Conservation (phyloP, 2,113 vertebrate genomes). For the Silurus asotus region DNA sequence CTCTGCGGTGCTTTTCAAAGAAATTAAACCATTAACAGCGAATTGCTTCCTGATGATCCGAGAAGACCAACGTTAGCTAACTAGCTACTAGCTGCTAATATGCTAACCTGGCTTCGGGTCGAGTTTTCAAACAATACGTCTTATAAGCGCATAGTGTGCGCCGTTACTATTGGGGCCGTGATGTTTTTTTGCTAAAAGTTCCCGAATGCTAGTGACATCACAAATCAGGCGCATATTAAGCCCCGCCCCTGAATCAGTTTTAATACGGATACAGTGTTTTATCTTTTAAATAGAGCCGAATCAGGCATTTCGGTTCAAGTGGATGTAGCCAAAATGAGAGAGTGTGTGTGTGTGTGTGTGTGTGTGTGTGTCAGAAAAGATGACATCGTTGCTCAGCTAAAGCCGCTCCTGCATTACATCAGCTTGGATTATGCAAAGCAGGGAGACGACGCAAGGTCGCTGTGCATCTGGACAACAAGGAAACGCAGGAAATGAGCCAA, state of each 20-base stretch:
- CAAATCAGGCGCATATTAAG: neutral
- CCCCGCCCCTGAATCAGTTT: neutral
- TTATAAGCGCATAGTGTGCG: too few relatives aligned
- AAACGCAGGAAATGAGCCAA: slow-evolving; percentile 50
- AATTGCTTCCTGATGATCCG: neutral
- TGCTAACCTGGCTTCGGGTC: neutral
- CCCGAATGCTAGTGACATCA: neutral
- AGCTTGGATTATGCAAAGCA: slow-evolving; percentile 70
- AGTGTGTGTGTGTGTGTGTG: slow-evolving; percentile 15
- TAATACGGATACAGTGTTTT: neutral
- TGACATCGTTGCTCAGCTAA: slow-evolving; percentile 40
- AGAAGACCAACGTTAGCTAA: neutral
- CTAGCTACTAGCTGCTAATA: neutral
- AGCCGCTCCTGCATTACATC: slow-evolving; percentile 67
- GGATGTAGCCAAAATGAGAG: neutral
- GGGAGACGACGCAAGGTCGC: slow-evolving; percentile 72
- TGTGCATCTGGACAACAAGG: slow-evolving; percentile 72
- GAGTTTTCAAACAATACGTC: too few relatives aligned
- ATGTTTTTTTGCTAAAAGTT: too few relatives aligned
- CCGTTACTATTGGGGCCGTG: too few relatives aligned
- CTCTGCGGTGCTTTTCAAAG: neutral
- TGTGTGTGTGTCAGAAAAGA: slow-evolving; percentile 31
- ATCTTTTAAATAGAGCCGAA: neutral
- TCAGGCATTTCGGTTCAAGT: neutral
- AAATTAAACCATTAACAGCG: neutral